These are phyloP conservation scores for Parauchenoglanis ngamensis DNA, from an alignment of 2,797 vertebrate genomes.

Conservation along the genomic window DNA sequence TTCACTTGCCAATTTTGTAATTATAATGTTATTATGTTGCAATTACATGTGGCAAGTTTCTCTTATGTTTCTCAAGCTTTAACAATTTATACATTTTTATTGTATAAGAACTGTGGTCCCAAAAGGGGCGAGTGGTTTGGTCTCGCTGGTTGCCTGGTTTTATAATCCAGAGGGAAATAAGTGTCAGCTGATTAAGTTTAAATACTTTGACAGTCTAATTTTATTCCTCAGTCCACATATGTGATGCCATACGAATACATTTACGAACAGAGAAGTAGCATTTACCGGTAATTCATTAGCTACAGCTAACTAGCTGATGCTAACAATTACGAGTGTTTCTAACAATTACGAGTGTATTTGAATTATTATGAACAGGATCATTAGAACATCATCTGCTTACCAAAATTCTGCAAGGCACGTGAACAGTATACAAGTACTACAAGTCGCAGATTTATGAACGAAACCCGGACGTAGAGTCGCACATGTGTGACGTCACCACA, in stretches of 20 bases:
- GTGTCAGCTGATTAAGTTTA: neutral
- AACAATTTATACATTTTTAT: neutral
- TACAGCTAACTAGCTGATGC: no score
- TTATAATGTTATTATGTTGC: neutral
- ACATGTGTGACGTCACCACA: constrained; percentile 61
- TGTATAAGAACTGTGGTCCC: neutral
- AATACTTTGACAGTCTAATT: neutral
- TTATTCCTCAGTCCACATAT: neutral
- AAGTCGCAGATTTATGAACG: constrained; percentile 59
- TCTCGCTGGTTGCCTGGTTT: neutral
- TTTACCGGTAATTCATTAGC: neutral
- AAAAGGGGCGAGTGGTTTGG: neutral
- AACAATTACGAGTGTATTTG: neutral
- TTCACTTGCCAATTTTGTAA: neutral
- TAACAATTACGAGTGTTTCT: no score
- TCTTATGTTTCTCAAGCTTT: neutral
- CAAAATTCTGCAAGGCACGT: neutral
- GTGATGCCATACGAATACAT: neutral
- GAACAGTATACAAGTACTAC: constrained; percentile 54
- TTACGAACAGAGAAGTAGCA: neutral
- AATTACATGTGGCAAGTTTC: neutral
- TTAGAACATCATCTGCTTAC: constrained; percentile 13
- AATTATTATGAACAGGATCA: neutral
- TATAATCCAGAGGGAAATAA: neutral
- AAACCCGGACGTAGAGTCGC: neutral